These are phyloP conservation scores for Glaucomys volans DNA, from an alignment of 2,113 vertebrate genomes.

Conservation along the genomic window DNA sequence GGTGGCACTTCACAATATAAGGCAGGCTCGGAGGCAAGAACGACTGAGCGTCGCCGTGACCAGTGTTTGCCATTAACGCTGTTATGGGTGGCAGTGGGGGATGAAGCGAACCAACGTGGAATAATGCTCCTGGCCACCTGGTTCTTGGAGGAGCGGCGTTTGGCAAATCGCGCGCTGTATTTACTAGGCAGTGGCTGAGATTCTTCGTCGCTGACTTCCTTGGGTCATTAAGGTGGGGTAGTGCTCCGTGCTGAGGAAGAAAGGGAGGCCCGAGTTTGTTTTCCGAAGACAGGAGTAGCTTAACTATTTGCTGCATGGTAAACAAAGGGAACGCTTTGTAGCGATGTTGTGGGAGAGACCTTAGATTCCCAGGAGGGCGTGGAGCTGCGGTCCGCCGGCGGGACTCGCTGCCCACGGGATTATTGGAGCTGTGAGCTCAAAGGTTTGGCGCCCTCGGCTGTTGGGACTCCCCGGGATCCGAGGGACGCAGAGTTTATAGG, in stretches of 20 bases:
- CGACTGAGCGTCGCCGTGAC: neutral
- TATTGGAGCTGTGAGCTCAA: neutral
- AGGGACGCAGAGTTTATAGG: neutral
- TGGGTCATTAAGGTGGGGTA: neutral
- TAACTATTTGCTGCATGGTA: neutral
- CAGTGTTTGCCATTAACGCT: neutral
- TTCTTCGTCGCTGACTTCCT: neutral
- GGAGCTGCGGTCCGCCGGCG: accelerated
- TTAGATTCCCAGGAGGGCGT: neutral
- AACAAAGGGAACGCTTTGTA: neutral
- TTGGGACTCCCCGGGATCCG: neutral
- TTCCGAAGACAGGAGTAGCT: neutral
- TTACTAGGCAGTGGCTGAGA: neutral
- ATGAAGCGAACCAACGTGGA: neutral
- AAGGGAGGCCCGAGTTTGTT: neutral
- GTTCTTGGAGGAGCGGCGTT: neutral
- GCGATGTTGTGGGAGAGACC: neutral
- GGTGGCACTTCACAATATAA: neutral
- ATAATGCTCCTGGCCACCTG: neutral
- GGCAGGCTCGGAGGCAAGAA: neutral
- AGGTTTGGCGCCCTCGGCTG: accelerated
- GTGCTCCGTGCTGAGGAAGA: neutral
- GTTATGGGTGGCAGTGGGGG: neutral
- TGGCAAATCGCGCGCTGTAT: neutral
- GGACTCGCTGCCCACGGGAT: too few species aligned